Base-by-base conservation (phyloP, 2,113 vertebrate genomes). In the Ameiurus melas region DNA sequence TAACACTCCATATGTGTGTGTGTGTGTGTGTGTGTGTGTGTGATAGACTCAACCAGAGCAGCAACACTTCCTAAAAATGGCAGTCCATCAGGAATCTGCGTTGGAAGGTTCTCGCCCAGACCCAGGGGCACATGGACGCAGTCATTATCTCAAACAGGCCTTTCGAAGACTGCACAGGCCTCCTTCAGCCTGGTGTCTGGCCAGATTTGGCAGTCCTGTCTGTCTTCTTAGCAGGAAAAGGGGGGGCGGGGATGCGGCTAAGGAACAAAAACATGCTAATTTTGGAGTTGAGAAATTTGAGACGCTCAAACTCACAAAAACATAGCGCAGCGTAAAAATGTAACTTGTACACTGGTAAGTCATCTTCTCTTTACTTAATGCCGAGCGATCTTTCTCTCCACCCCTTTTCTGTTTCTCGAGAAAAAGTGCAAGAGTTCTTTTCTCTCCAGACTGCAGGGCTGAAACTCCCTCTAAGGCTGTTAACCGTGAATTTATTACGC, bases 401-500 rank as follows among this genome's bases (percentile, higher is more conserved):
- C 22, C 39, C 4, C 10, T 47, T 39, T 36, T 51, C 12, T 58
- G 1, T 82, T 8, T 78, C 91, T 93, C 93, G 90, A 93, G 94
- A 92, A 89, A 94, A 94, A 92, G 88, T 90, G 89, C 10, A 90
- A 92, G 91, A 92, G 92, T 93, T 93, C 83, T 90, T 89, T 78
- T 90, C 91, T 79, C 90, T 93, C 93, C 92, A 93, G 91, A 90
- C 92, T 90, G 82, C 89, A 87, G 78, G 90, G 89, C 92, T 87
- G 89, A 88, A 87, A 93, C 91, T 94, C 93, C 94, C 94, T 91
- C 53, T 81, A 91, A 92, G 91, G 92, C 89, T 88, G 93, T 95
- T 93, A 95, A 93, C 94, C 90, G 57, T 90, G 87, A 92, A 94
- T 95, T 94, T 95, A 95, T 95, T 92, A 90, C 90, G 77, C 93